phyloP scores from a whole-genome alignment of 2,888 invertebrate genomes.

The Platypus cylindrus region DNA sequence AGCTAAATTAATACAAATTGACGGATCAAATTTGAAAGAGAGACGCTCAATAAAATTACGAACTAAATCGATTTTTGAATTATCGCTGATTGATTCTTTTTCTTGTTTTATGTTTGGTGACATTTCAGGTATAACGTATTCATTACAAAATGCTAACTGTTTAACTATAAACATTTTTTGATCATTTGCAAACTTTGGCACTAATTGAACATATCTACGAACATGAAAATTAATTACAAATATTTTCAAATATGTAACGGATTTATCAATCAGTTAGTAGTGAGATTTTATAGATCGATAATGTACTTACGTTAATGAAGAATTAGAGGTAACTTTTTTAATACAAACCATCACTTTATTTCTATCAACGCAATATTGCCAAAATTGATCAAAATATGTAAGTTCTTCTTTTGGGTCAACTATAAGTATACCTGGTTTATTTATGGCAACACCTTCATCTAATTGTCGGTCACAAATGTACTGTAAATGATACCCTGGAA shows the following conservation, averaged over 20 bases:
- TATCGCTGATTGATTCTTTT: not conserved
- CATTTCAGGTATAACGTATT: conserved; percentile 14
- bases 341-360: conserved; percentile 25
- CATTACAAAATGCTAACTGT: conserved; percentile 19
- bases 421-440: conserved; percentile 17
- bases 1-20: conserved; percentile 18
- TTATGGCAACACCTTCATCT: conserved; percentile 18
- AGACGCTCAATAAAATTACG: conserved; percentile 18
- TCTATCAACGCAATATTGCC: conserved; percentile 25
- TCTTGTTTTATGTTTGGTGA: conserved; percentile 8
- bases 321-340: too few relatives aligned
- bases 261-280: too few relatives aligned
- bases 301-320: too few relatives aligned
- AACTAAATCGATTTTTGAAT: conserved; percentile 7
- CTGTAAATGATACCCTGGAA: conserved; percentile 16
- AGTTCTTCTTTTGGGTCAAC: conserved; percentile 19
- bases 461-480: conserved; percentile 20
- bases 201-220: conserved; percentile 19
- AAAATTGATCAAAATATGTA: conserved; percentile 23
- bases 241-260: too few relatives aligned
- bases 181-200: conserved; percentile 20
- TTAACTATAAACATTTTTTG: conserved; percentile 17
- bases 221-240: too few relatives aligned
- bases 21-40: conserved; percentile 21
- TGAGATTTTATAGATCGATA: too few relatives aligned